Base-by-base conservation (phyloP, 2,113 vertebrate species). In the Deroptyus accipitrinus region DNA sequence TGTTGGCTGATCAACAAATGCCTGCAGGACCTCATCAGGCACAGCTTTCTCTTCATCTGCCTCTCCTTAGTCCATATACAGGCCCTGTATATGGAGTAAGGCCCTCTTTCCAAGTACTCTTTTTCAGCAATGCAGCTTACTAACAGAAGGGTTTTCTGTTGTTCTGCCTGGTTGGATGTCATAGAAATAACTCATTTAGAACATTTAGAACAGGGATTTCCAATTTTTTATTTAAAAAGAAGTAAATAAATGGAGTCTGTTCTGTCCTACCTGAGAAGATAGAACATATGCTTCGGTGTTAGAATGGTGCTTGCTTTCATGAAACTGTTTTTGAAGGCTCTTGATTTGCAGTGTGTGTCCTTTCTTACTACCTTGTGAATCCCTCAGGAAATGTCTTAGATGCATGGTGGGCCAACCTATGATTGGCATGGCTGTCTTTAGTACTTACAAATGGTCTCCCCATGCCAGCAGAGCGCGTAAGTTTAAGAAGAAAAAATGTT, bases 1-100 rank as follows among this genome's bases (percentile, higher is more conserved):
- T 94, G 46, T n/a, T 57, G 55, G 18, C 13, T 51, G 30, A 76
- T 48, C 39, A 83, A 13, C 3, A 78, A 49, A 59, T 78, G 30
- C 37, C 39, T 68, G 14, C 17, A 46, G 70, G 30, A 92, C 69
- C 20, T 87, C 20, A 37, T 51, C 33, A 68, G 19, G 16, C 49
- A 51, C 48, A 85, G 35, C 48, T 67, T 86, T 86, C 11, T 66
- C 35, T 81, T 87, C 33, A 54, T 82, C 66, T 90, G 86, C 42
- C 10, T 88, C 42, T 94, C 33, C 48, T 83, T 85, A n/a, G 9
- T 82, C 35, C 25, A 3, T 41, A n/a, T 74, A 7, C 15, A 49
- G 35, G 11, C 23, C 10, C 10, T 52, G 4, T n/a, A 20, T 55
- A 33, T 33, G 54, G 31, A 20, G 7, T 33, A 55, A 55, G 54